These are phyloP conservation scores for Drosophila barbarae DNA, from an alignment of 2,888 invertebrate species.

Conservation along the genomic window DNA sequence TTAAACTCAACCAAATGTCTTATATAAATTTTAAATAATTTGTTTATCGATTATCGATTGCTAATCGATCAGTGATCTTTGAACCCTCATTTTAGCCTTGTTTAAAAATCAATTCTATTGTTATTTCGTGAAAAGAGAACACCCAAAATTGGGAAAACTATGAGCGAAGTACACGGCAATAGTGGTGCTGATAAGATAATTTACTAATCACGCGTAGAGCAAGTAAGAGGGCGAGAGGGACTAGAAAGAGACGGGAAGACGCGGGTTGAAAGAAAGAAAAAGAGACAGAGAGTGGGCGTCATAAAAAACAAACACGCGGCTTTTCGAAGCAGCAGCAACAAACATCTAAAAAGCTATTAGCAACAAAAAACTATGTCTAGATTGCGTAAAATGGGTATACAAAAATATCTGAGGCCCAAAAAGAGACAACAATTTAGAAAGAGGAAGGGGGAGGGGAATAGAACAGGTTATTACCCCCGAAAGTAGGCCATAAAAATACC, in stretches of 20 bases:
- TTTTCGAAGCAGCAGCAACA: slow-evolving; percentile 59
- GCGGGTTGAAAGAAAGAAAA: background rate
- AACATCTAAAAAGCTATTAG: slow-evolving; percentile 1
- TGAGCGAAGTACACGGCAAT: slow-evolving; percentile 2
- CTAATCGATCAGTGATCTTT: slow-evolving; percentile 25
- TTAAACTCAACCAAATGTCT: background rate
- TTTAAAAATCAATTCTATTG: background rate
- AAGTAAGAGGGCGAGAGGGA: slow-evolving; percentile 6
- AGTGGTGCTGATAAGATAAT: slow-evolving; percentile 36
- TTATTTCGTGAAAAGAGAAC: slow-evolving; percentile 3
- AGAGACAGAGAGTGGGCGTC: slow-evolving; percentile 25
- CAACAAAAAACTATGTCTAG: slow-evolving; percentile 4
- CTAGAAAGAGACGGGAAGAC: background rate
- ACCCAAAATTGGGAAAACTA: slow-evolving; percentile 10
- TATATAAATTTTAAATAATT: background rate
- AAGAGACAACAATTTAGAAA: background rate
- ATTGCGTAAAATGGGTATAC: slow-evolving; percentile 20
- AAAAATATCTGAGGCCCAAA: background rate
- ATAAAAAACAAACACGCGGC: slow-evolving; percentile 61
- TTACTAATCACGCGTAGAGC: slow-evolving; percentile 10
- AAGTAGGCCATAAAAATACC: slow-evolving; percentile 57
- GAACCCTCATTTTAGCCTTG: slow-evolving; percentile 10
- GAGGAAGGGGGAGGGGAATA: slow-evolving; percentile 4
- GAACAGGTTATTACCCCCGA: slow-evolving; percentile 30
- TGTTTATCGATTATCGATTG: background rate